Evolutionary conservation across 2,113 vertebrate species (phyloP), one percentile per base, ranked within the genome.

Genomic region (Anthoscopus minutus): DNA sequence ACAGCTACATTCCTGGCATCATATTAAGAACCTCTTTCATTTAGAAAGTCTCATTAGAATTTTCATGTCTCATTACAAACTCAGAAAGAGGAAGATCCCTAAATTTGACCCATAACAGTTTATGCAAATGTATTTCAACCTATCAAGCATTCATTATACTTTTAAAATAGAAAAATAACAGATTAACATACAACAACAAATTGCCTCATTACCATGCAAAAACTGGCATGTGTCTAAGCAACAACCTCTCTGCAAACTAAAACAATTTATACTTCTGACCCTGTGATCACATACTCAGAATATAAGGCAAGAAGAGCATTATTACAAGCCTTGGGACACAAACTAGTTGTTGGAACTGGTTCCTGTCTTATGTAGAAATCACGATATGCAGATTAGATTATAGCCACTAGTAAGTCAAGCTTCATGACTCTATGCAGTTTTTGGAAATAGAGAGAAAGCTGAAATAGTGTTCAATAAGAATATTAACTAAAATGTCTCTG

Each of bases 31-130:
- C 3, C 13, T 79, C 40, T 80, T 91, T 82, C 70, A 72, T 64
- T 82, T 57, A 62, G 22, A 82, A 25, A 51, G 42, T 70, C 64
- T 62, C 56, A 56, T 48, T 69, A 83, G 31, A 83, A 89, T 85
- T 83, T 95, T 89, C 81, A 85, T 51, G 35, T 89, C 81, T 94
- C 78, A 61, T 79, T 85, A 93, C 37, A 77, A 93, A 93, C 57
- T 45, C 66, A 35, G 40, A 58, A 92, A 92, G 56, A 92, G 78
- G 48, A 93, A 66, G 31, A 93, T 69, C 15, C 62, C 45, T 50
- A 58, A 89, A 92, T 93, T 61, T 85, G 48, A 93, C 74, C 69
- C 40, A 3, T 58, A 81, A 78, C 30, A 87, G 78, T 81, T 94
- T 64, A 94, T 89, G 84, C 56, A 84, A 94, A 91, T 87, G 5